Percentiles rank a stretch among this genome's conserved stretches.
Evolutionary conservation across 2,888 invertebrate genomes (phyloP).

Genomic region (Stenotaenia linearis): DNA sequence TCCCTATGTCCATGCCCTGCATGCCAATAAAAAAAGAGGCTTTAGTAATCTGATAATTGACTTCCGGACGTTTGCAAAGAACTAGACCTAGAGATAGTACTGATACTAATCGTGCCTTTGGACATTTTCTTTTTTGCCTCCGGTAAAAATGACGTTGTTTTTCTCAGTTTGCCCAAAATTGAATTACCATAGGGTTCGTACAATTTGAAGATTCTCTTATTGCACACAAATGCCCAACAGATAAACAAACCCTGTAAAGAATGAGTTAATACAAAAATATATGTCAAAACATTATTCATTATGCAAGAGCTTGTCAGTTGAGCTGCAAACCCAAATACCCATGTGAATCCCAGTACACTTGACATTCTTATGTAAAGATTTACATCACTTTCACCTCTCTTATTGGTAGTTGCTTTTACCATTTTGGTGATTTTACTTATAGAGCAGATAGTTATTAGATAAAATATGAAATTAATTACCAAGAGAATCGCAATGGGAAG

Average conservation of each 20-base stretch:
- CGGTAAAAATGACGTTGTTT: background rate
- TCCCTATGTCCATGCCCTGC: too few species aligned
- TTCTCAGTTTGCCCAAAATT: background rate
- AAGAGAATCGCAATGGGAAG: constrained; percentile 39
- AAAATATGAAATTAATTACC: constrained; percentile 40
- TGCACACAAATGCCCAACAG: constrained; percentile 41
- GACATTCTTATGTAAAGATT: constrained; percentile 41
- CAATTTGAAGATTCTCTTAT: constrained; percentile 37
- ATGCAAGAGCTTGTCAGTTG: constrained; percentile 34
- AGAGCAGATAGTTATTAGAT: constrained; percentile 38
- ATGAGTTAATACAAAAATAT: constrained; percentile 41
- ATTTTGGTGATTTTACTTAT: constrained; percentile 37
- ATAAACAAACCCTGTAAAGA: constrained; percentile 41
- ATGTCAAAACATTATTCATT: constrained; percentile 37
- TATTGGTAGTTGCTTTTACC: constrained; percentile 27
- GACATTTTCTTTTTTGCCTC: background rate
- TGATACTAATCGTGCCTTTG: background rate
- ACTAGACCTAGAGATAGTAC: background rate
- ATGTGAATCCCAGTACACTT: constrained; percentile 42
- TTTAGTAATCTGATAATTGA: background rate
- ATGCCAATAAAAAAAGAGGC: too few species aligned
- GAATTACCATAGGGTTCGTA: constrained; percentile 32
- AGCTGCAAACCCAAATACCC: constrained; percentile 41
- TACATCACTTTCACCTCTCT: constrained; percentile 38
- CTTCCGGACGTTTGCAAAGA: background rate